These are phyloP conservation scores for Lytechinus variegatus DNA, from an alignment of 35 echinoderm and acorn worm genomes.

Conservation along the genomic window DNA sequence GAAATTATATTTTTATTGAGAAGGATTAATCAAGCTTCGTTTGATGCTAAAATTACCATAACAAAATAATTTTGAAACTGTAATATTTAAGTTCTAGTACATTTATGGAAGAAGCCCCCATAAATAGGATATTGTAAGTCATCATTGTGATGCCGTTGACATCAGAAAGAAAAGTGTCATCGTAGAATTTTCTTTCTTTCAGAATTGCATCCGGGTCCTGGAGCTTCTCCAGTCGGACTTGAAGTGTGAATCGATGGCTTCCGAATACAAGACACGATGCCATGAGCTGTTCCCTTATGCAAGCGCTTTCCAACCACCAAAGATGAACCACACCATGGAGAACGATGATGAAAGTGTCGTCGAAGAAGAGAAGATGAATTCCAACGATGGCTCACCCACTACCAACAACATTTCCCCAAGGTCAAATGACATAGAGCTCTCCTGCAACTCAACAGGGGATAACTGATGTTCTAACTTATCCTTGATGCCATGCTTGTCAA, in stretches of 20 bases:
- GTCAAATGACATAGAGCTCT: constrained; percentile 15
- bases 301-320: constrained; percentile 65
- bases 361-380: neutral
- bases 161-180: neutral
- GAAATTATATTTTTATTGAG: too few relatives aligned
- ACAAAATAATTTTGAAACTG: too few relatives aligned
- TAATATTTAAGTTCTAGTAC: too few relatives aligned
- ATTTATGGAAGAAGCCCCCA: too few relatives aligned
- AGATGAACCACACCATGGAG: constrained; percentile 35
- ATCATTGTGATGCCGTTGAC: too few relatives aligned
- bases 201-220: constrained; percentile 76
- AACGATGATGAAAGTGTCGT: neutral
- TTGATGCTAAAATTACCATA: too few relatives aligned
- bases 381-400: neutral
- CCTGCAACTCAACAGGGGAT: constrained; percentile 41
- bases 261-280: constrained; percentile 72
- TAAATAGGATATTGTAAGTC: too few relatives aligned
- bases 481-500: neutral
- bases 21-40: too few relatives aligned
- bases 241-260: constrained; percentile 61
- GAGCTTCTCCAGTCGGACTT: constrained; percentile 63
- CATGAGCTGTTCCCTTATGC: constrained; percentile 86
- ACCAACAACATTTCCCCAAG: neutral
- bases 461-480: neutral
- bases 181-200: neutral